Evolutionary conservation across 2,888 invertebrate genomes (phyloP), one percentile per base, ranked within the genome.

Genomic region (Platypus cylindrus): DNA sequence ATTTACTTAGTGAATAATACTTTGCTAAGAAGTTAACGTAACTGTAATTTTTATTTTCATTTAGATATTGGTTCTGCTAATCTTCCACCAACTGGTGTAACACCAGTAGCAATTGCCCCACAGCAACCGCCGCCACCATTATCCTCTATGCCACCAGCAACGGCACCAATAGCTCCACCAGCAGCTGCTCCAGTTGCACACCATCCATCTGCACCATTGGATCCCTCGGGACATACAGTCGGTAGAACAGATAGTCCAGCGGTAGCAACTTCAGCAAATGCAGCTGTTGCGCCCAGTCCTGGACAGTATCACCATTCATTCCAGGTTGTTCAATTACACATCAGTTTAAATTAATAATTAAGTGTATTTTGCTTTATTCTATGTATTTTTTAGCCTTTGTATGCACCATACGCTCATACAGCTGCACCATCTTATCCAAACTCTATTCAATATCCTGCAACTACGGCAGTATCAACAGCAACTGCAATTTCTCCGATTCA

Each of bases 381-480:
- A n/a, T n/a, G n/a, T n/a, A n/a, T n/a, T n/a, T 67, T 67, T 64
- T 75, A 78, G 43, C 74, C 78, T 23, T 66, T 86, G 42, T 86
- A 86, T 55, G 77, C 85, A 9, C 85, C 85, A 1, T 84, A 82
- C 54, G 78, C 80, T 71, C 76, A 60, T 74, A 80, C 60, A 7
- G 41, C 46, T 2, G 79, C 78, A 52, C 79, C 42, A n/a, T 18
- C 35, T 9, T 43, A 38, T 16, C 40, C 39, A 18, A 34, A 29
- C 28, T 32, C 37, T 46, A 33, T 38, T 40, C 28, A 38, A 12
- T 43, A 41, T 32, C 38, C 33, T 26, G 42, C 40, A 31, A 43
- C 34, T 17, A 40, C 29, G 20, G 32, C 35, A n/a, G n/a, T n/a
- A n/a, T n/a, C n/a, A n/a, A n/a, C n/a, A n/a, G n/a, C n/a, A n/a